Percentiles rank a stretch among this genome's conserved stretches.
These are phyloP conservation scores for Hyles euphorbiae DNA, from an alignment of 1,140 invertebrate genomes.

Conservation along the genomic window DNA sequence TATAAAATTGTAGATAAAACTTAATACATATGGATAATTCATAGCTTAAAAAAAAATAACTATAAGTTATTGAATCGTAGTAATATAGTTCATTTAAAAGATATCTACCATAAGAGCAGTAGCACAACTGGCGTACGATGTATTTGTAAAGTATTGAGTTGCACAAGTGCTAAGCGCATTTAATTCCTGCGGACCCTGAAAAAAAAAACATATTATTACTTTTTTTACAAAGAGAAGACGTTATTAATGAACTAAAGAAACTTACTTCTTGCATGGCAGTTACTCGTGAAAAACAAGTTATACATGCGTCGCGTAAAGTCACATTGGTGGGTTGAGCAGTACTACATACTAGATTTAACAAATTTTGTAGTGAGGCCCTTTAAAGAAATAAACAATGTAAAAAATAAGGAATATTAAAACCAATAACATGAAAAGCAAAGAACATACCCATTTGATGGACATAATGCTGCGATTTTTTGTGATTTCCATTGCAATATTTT, in stretches of 20 bases:
- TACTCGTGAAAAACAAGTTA: slow-evolving; percentile 71
- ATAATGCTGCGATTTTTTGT: slow-evolving; percentile 58
- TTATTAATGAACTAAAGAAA: background rate
- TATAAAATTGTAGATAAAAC: slow-evolving; percentile 24
- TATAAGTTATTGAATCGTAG: too few species aligned
- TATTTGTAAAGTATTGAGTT: slow-evolving; percentile 67
- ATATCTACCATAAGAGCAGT: slow-evolving; percentile 58
- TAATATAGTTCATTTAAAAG: background rate
- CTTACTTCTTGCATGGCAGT: slow-evolving; percentile 66
- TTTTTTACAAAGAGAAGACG: background rate
- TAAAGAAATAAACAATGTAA: slow-evolving; percentile 14
- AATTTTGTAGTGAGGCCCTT: slow-evolving; percentile 65
- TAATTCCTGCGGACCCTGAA: slow-evolving; percentile 68
- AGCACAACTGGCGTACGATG: slow-evolving; percentile 67
- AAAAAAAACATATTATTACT: slow-evolving; percentile 7
- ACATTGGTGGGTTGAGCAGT: slow-evolving; percentile 73
- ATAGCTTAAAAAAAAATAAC: too few species aligned
- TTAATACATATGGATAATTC: too few species aligned
- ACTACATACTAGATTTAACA: slow-evolving; percentile 74
- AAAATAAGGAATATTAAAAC: background rate
- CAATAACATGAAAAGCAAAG: background rate
- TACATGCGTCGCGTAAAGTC: slow-evolving; percentile 70
- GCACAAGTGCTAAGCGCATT: slow-evolving; percentile 67
- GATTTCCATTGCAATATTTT: slow-evolving; percentile 70
- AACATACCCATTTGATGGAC: slow-evolving; percentile 63